phyloP scores from a whole-genome alignment of 2,113 vertebrate genomes.

The Neofelis nebulosa region DNA sequence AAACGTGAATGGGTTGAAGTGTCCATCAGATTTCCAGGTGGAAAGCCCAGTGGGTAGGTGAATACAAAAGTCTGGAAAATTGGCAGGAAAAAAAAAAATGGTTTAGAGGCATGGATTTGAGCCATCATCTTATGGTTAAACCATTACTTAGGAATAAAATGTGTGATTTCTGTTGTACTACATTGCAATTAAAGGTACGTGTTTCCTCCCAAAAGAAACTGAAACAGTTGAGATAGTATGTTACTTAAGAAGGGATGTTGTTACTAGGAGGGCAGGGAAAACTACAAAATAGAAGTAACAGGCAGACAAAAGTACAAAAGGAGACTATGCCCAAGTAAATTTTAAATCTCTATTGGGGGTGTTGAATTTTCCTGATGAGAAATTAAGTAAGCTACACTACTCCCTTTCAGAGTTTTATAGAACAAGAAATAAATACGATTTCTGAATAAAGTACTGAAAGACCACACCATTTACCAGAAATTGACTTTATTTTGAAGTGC shows the following conservation, averaged over 20 bases:
- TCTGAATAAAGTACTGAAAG: neutral
- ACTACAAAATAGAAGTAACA: neutral
- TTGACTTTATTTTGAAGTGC: neutral
- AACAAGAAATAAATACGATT: neutral
- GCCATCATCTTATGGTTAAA: neutral
- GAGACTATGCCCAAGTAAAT: neutral
- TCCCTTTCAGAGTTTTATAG: neutral
- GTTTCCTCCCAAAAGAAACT: neutral
- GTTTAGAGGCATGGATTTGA: neutral
- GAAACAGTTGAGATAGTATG: neutral
- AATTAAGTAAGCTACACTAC: neutral
- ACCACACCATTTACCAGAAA: neutral
- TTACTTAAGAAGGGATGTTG: neutral
- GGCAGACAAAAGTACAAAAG: neutral
- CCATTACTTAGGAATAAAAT: neutral
- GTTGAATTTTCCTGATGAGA: neutral
- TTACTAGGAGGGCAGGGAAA: neutral
- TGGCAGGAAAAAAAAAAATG: neutral
- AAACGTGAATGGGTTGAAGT: neutral
- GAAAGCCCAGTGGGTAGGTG: neutral
- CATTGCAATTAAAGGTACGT: neutral
- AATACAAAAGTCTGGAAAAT: neutral
- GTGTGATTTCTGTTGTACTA: neutral
- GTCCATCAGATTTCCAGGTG: neutral
- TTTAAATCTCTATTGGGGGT: neutral